Base-by-base conservation (phyloP, 2,113 vertebrate species). In the Etheostoma cragini region DNA sequence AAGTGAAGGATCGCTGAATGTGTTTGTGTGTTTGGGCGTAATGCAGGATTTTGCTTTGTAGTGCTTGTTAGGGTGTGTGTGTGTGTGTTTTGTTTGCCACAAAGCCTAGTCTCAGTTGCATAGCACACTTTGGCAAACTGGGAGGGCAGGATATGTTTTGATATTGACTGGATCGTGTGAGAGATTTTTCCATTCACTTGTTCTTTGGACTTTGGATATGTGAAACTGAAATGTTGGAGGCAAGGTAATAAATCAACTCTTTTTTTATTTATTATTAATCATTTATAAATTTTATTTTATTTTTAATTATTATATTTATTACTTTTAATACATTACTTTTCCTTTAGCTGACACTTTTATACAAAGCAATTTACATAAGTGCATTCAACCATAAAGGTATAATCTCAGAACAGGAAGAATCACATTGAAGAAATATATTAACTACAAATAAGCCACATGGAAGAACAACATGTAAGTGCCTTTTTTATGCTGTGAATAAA, bases 201-300 rank as follows among this genome's bases (percentile, higher is more conserved):
- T 24, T 82, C 64, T 78, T 81, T 90, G 91, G 87, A 92, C 87
- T 87, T 86, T 87, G 78, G 78, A 78, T 83, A 80, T 80, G 61
- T 87, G 77, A 90, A 61, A 33, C 56, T 46, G n/a, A 84, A 75
- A 47, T 67, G 33, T 19, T 56, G 52, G 67, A 76, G 76, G 33
- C 47, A 65, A 88, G 88, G 89, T 88, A 90, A 87, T 22, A 5
- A 47, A 64, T 6, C 13, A 3, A 26, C 45, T 82, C 15, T 1
- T 30, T 30, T 30, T 30, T 30, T 30, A 30, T 30, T 30, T 30
- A 3, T 30, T 30, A 30, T 30, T 30, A 30, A 3, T 30, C 3
- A 30, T 30, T 30, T 30, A 30, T 30, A 30, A 3, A 30, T 30
- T 30, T 2, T 30, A 30, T 3, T 30, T 30, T 2, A 3, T 4